Evolutionary conservation across 2,888 invertebrate genomes (phyloP), one percentile per base, ranked within the genome.

Genomic region (Lasioglossum malachurum): DNA sequence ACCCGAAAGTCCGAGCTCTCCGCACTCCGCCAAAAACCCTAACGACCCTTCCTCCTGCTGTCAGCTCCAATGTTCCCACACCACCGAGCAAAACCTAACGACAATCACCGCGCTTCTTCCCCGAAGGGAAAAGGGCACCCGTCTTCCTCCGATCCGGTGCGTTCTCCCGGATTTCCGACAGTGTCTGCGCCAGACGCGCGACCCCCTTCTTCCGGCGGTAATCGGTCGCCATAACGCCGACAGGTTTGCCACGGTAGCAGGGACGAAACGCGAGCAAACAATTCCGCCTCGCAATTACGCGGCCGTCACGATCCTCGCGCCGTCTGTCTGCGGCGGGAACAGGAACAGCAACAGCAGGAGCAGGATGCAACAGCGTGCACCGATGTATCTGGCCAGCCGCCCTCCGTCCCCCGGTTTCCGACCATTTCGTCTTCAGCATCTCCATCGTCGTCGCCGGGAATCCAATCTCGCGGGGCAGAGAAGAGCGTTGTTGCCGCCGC

Each of bases 201-300:
- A 27, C 5, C 16, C 60, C 60, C 27, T 4, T 67, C 19, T 67
- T 31, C 67, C 19, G 67, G 8, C 35, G 19, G 67, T 35, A 35
- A 67, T 31, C 67, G 67, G 67, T 67, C 67, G 35, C 35, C 67
- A 35, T 35, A 67, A 35, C 19, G 23, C 19, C 67, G 67, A 16
- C 31, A 67, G 31, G 16, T 35, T 60, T 0, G 27, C 67, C 67
- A 19, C 19, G 67, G 35, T 35, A 16, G 35, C 31, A 44, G 46
- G 38, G 38, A 38, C 57, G 71, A 57, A 77, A 4, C 31, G 31
- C 57, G 78, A 31, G 80, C 71, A 75, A 84, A 84, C 75, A 82
- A 84, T 84, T 84, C 75, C 73, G 49, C 27, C 69, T 71, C 35
- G 71, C 84, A 85, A 85, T 85, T 85, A 85, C 79, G 76, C 27